These are phyloP conservation scores for Dryococelus australis DNA, from an alignment of 2,888 invertebrate species.

Conservation along the genomic window DNA sequence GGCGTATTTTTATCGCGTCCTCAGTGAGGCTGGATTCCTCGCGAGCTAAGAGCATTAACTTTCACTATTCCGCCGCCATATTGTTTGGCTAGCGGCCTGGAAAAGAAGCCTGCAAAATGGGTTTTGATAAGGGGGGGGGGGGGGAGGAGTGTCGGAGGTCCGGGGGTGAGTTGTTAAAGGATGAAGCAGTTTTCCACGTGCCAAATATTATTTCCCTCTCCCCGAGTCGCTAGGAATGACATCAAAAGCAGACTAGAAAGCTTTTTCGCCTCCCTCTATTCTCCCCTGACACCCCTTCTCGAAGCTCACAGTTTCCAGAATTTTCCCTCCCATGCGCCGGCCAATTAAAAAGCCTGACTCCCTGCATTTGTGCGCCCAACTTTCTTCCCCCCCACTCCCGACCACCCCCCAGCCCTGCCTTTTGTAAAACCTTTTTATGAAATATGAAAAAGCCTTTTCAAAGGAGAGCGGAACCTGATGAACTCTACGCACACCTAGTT, in stretches of 20 bases:
- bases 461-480: conserved; percentile 10
- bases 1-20: not conserved
- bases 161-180: not conserved
- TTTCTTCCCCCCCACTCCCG: too few species aligned
- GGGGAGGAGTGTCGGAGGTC: not conserved
- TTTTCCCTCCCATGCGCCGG: not conserved
- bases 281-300: not conserved
- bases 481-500: conserved; percentile 5
- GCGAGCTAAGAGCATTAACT: not conserved
- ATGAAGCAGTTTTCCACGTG: not conserved
- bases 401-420: not conserved
- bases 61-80: not conserved
- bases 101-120: not conserved
- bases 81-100: not conserved
- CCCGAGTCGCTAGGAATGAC: not conserved
- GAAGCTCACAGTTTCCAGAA: not conserved
- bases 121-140: not conserved
- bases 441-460: not conserved
- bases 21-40: not conserved
- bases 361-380: conserved; percentile 1
- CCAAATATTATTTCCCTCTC: conserved; percentile 10
- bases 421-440: not conserved
- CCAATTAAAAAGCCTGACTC: not conserved
- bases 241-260: not conserved
- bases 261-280: not conserved